Evolutionary conservation across 2,113 vertebrate genomes (phyloP), one percentile per base, ranked within the genome.

Genomic region (Prionailurus bengalensis): DNA sequence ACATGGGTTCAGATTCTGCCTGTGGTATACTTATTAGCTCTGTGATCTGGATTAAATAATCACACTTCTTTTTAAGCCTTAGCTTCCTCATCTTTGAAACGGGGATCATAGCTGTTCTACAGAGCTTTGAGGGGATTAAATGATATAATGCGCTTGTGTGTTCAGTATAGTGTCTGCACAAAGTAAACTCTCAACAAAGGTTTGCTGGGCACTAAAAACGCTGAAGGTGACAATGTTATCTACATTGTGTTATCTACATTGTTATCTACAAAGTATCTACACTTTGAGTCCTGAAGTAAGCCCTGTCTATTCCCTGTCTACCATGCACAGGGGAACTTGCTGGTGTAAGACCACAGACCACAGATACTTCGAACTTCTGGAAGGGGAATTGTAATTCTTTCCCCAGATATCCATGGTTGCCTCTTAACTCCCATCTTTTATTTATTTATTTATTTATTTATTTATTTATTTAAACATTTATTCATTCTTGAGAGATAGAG

Each of bases 71-170:
- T 39, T 9, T 58, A 82, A 78, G 31, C 27, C 31, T 82, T 27
- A 39, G n/a, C 39, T 71, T 81, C 65, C 78, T 88, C 85, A 70
- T 51, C 53, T 91, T 82, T 82, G 74, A 93, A 89, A 33, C n/a
- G 33, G 33, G 25, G n/a, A 42, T 88, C n/a, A 71, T 19, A 80
- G 5, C 17, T 48, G 39, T 66, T 63, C 42, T 7, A 23, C 9
- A 66, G 42, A 55, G 88, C 27, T 92, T 45, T 63, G 19, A 74
- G 63, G 36, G 63, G 7, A 92, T 89, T 73, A 55, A 48, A 79
- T 66, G 73, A 55, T 61, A 23, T 5, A 42, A 25, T 33, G 45
- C 1, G 4, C 39, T 53, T 63, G 12, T 7, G 39, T 45, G 19
- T 82, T 45, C 14, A 29, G 83, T 16, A 63, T 5, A 79, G 39